Evolutionary conservation across 2,797 vertebrate genomes (phyloP).

Genomic region (Acanthis flammea): DNA sequence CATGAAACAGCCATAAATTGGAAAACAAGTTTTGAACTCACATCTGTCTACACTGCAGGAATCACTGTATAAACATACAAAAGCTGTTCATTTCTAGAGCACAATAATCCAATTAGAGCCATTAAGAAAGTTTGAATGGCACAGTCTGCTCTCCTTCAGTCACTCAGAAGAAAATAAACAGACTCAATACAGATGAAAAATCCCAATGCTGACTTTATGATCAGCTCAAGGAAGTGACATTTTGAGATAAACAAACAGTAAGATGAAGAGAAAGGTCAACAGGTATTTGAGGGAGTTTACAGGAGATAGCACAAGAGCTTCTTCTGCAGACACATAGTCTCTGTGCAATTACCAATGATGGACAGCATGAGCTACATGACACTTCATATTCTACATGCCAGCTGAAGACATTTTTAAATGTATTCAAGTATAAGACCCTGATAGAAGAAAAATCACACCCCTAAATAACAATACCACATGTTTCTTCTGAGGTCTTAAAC

Average conservation of each 20-base stretch:
- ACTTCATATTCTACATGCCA: not conserved
- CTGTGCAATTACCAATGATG: not conserved
- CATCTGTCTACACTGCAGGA: not conserved
- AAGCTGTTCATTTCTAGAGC: not conserved
- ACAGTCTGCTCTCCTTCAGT: not conserved
- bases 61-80: not conserved
- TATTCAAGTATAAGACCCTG: not conserved
- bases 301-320: not conserved
- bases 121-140: not conserved
- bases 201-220: not conserved
- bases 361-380: not conserved
- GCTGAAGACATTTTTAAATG: not conserved
- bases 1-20: not conserved
- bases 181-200: slow-evolving; percentile 5
- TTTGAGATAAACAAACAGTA: slow-evolving; percentile 33
- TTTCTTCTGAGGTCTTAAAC: not conserved
- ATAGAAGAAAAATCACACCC: not conserved
- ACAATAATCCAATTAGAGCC: not conserved
- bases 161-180: not conserved
- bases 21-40: not conserved
- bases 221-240: slow-evolving; percentile 3
- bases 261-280: slow-evolving; percentile 49
- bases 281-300: slow-evolving; percentile 31
- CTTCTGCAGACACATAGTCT: not conserved
- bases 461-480: not conserved